phyloP scores from a whole-genome alignment of 2,113 vertebrate genomes.

The Otolemur garnettii region DNA sequence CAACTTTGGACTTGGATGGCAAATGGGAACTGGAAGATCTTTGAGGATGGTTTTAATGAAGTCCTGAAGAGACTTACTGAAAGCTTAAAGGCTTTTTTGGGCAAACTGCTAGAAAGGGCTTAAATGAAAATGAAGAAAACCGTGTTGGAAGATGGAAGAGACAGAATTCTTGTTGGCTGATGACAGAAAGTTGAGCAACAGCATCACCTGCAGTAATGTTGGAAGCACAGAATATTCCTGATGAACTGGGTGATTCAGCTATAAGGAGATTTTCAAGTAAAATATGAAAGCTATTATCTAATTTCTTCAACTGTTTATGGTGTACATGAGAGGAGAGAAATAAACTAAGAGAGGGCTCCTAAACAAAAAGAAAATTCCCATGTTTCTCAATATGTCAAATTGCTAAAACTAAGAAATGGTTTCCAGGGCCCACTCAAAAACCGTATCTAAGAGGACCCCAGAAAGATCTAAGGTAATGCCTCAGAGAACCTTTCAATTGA shows the following conservation, averaged over 20 bases:
- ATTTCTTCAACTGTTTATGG: neutral
- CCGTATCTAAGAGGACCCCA: neutral
- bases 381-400: neutral
- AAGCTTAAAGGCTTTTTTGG: neutral
- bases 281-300: neutral
- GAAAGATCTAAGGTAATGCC: neutral
- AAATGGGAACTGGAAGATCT: neutral
- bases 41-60: neutral
- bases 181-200: neutral
- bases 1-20: neutral
- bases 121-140: conserved; percentile 46
- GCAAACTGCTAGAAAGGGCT: neutral
- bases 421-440: neutral
- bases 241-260: neutral
- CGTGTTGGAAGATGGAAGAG: neutral
- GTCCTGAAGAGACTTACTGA: neutral
- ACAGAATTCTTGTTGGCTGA: neutral
- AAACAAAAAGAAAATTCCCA: conserved; percentile 9
- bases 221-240: neutral
- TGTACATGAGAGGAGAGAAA: neutral
- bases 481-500: neutral
- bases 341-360: neutral
- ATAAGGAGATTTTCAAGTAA: neutral
- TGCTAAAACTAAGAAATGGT: neutral
- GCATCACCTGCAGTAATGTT: neutral